Evolutionary conservation across 1,140 invertebrate genomes (phyloP).

Genomic region (Neoseiulus cucumeris): DNA sequence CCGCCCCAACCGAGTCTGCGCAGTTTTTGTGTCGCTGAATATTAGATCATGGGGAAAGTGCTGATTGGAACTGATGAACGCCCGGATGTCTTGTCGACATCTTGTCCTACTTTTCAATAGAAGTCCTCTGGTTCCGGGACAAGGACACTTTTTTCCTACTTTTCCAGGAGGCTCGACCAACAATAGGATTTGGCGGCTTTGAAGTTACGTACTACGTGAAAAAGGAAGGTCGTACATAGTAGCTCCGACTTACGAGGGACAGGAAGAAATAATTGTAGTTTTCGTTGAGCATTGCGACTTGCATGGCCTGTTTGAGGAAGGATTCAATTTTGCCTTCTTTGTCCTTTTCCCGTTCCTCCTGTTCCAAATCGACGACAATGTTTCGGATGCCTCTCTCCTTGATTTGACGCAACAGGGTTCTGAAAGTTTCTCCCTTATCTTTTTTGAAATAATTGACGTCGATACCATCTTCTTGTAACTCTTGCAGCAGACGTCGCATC

Average conservation of each 20-base stretch:
- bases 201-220: too few relatives aligned
- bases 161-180: too few relatives aligned
- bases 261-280: conserved; percentile 10
- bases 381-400: background rate
- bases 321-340: conserved; percentile 6
- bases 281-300: conserved; percentile 4
- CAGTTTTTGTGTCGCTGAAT: too few relatives aligned
- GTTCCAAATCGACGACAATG: background rate
- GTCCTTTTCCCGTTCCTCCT: conserved; percentile 1
- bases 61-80: too few relatives aligned
- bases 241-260: background rate
- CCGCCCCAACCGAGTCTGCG: too few relatives aligned
- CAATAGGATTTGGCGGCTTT: too few relatives aligned
- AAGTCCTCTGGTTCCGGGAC: too few relatives aligned
- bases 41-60: too few relatives aligned
- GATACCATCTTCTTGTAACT: conserved; percentile 6
- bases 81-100: too few relatives aligned
- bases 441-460: conserved; percentile 6
- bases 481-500: conserved; percentile 6
- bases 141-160: too few relatives aligned
- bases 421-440: conserved; percentile 1
- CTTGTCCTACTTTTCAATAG: too few relatives aligned
- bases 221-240: too few relatives aligned
- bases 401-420: background rate
- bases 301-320: conserved; percentile 7